Percentiles rank a stretch among this genome's conserved stretches.
Conservation (phyloP, 2,888 invertebrate species). For the Mythimna impura region DNA sequence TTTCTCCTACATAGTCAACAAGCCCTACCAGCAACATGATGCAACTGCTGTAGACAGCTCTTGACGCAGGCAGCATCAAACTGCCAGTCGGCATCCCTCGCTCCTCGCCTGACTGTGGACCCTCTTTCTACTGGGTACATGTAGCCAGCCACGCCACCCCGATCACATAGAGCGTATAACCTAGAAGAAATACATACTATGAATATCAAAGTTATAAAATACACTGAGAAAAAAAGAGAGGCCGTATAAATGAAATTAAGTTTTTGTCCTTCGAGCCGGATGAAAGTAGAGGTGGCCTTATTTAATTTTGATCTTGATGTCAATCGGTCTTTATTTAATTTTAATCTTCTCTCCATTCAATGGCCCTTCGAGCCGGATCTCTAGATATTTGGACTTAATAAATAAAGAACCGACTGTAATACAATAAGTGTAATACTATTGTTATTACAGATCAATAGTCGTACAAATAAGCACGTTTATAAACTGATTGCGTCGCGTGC, state of each 20-base stretch:
- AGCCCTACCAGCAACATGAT: conserved; percentile 74
- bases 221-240: background rate
- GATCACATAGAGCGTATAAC: conserved; percentile 73
- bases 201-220: background rate
- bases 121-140: conserved; percentile 76
- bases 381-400: background rate
- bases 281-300: background rate
- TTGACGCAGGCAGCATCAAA: conserved; percentile 78
- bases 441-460: too few relatives aligned
- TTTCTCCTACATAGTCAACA: background rate
- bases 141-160: conserved; percentile 79
- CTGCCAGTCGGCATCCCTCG: conserved; percentile 78
- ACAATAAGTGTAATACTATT: background rate
- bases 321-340: too few relatives aligned
- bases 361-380: too few relatives aligned
- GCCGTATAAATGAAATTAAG: background rate
- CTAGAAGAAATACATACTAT: conserved; percentile 60
- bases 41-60: conserved; percentile 77
- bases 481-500: too few relatives aligned
- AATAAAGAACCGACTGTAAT: background rate
- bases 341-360: too few relatives aligned
- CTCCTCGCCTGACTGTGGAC: conserved; percentile 76
- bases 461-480: too few relatives aligned
- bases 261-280: background rate
- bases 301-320: too few relatives aligned